phyloP scores from a whole-genome alignment of 2,797 vertebrate species.

The Sylvilagus floridanus region DNA sequence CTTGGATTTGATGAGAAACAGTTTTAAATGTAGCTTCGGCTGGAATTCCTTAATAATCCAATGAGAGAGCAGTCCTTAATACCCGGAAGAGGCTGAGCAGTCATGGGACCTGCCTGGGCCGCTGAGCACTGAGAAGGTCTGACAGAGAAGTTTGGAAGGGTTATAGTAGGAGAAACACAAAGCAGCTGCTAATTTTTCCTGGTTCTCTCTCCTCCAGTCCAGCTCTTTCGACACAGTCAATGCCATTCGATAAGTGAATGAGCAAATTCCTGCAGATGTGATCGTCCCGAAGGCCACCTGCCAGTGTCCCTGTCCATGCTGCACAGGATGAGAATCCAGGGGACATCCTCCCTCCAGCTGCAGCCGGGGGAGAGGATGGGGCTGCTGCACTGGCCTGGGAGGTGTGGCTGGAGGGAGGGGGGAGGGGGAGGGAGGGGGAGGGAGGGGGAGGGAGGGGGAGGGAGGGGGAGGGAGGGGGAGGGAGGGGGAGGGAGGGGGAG shows the following conservation, averaged over 20 bases:
- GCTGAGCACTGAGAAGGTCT: background rate
- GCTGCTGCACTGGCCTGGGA: background rate
- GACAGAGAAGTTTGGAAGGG: background rate
- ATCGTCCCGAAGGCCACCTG: background rate
- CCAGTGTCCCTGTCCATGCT: background rate
- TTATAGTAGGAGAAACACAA: background rate
- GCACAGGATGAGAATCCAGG: background rate
- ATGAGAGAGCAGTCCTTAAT: background rate
- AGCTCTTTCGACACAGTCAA: background rate
- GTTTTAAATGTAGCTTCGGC: background rate
- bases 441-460: background rate
- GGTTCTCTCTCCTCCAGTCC: background rate
- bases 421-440: background rate
- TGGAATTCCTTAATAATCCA: background rate
- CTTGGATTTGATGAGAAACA: background rate
- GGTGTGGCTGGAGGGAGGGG: background rate
- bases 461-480: background rate
- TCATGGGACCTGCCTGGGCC: slow-evolving; percentile 8
- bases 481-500: background rate
- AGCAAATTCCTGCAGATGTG: background rate
- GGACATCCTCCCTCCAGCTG: background rate
- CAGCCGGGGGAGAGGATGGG: background rate
- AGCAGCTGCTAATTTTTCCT: background rate
- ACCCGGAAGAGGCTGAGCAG: background rate
- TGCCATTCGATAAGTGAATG: background rate